Percentiles rank a stretch among this genome's conserved stretches.
These are phyloP conservation scores for Somateria mollissima DNA, from an alignment of 2,797 vertebrate genomes.

Conservation along the genomic window DNA sequence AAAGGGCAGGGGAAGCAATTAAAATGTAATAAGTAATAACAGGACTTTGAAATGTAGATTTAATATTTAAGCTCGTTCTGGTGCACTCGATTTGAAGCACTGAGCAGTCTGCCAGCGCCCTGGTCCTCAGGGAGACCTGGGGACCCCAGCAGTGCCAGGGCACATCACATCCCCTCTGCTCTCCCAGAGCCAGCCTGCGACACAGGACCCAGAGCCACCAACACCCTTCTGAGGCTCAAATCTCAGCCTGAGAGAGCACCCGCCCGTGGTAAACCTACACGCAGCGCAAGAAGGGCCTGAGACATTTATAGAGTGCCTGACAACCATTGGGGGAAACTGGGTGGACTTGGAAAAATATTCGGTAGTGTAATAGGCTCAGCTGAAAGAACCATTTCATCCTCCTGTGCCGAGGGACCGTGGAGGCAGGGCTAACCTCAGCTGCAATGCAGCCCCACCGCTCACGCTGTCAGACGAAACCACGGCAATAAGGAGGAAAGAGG, in stretches of 20 bases:
- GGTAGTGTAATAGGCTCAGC: background rate
- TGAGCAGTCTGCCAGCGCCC: background rate
- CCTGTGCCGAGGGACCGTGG: background rate
- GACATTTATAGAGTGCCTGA: background rate
- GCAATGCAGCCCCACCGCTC: background rate
- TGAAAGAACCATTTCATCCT: background rate
- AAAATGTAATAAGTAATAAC: background rate
- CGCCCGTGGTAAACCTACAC: background rate
- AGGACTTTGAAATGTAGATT: slow-evolving; percentile 37
- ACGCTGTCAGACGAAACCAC: background rate
- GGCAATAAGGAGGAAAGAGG: background rate
- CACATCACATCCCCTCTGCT: fast-evolving
- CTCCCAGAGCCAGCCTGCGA: fast-evolving
- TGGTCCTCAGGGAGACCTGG: background rate
- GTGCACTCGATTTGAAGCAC: background rate
- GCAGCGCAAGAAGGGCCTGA: background rate
- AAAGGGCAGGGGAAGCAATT: slow-evolving; percentile 32
- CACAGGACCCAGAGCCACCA: background rate
- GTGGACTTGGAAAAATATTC: background rate
- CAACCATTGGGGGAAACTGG: background rate
- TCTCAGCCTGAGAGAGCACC: background rate
- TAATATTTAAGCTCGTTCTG: background rate
- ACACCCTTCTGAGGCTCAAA: background rate
- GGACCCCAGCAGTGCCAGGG: fast-evolving
- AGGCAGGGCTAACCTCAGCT: background rate